Percentiles rank a stretch among this genome's conserved stretches.
Evolutionary conservation across 2,113 vertebrate genomes (phyloP).

Genomic region (Myodes glareolus): DNA sequence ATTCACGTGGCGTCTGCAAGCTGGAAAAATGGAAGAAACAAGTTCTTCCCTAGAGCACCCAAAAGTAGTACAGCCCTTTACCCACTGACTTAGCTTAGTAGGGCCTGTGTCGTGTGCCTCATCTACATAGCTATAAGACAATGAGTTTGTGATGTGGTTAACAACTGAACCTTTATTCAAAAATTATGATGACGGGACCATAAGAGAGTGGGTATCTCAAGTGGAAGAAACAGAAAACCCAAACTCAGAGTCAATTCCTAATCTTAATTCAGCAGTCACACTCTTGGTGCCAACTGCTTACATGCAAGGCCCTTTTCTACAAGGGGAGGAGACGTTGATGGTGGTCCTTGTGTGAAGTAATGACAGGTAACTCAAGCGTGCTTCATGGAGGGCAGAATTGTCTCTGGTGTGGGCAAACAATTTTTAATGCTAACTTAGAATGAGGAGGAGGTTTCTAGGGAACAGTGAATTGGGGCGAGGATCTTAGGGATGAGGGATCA

Average conservation of each 20-base stretch:
- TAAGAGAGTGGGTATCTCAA: neutral
- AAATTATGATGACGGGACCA: neutral
- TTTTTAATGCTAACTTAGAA: constrained; percentile 30
- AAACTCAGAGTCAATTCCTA: neutral
- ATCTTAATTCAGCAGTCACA: neutral
- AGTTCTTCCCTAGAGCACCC: neutral
- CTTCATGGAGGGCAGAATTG: neutral
- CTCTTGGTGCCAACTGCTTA: neutral
- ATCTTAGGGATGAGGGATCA: neutral
- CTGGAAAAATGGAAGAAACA: neutral
- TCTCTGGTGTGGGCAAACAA: neutral
- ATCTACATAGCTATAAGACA: neutral
- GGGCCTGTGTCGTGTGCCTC: neutral
- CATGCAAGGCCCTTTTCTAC: neutral
- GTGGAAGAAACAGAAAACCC: neutral
- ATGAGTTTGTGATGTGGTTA: neutral
- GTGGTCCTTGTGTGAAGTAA: neutral
- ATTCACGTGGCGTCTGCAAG: neutral
- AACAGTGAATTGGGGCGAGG: neutral
- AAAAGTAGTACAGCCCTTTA: neutral
- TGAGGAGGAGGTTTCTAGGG: neutral
- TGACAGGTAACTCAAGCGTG: neutral
- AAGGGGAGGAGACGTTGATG: neutral
- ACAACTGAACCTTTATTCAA: neutral
- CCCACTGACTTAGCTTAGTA: neutral